Evolutionary conservation across 2,797 vertebrate species (phyloP).

Genomic region (Serranus cabrilla): DNA sequence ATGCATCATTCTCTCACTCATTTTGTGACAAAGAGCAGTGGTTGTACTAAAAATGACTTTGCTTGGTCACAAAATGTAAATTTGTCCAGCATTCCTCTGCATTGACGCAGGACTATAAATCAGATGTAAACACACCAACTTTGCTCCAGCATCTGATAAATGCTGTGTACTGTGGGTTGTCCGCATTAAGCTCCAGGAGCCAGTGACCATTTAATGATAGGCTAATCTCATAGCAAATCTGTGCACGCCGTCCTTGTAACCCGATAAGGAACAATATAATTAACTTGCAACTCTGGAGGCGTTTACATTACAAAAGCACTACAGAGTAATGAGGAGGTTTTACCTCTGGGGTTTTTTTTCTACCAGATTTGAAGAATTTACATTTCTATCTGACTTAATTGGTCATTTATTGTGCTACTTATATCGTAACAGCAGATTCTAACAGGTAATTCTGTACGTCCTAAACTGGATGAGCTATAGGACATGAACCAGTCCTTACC

Average conservation of each 20-base stretch:
- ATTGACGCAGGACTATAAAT: constrained; percentile 39
- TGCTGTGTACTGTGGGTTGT: neutral
- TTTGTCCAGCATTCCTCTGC: constrained; percentile 1
- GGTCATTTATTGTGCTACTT: constrained; percentile 5
- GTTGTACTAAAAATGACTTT: constrained; percentile 31
- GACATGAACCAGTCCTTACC: neutral
- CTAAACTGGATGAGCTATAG: constrained; percentile 5
- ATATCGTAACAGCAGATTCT: neutral
- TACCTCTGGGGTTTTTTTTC: neutral
- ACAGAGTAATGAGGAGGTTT: neutral
- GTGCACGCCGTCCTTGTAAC: constrained; percentile 28
- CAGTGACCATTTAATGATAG: constrained; percentile 35
- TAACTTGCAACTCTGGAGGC: constrained; percentile 25
- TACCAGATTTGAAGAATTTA: constrained; percentile 22
- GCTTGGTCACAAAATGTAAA: constrained; percentile 43
- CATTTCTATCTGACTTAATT: constrained; percentile 20
- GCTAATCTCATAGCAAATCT: constrained; percentile 45
- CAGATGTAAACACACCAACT: constrained; percentile 5
- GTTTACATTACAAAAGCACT: constrained; percentile 11
- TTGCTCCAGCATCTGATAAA: constrained; percentile 42
- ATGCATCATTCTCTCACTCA: constrained; percentile 13
- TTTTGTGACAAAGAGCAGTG: constrained; percentile 10
- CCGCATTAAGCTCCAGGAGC: constrained; percentile 26
- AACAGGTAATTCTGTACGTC: neutral
- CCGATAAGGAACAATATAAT: constrained; percentile 41